Conservation (phyloP, 1,140 invertebrate species). For the Zaprionus capensis region DNA sequence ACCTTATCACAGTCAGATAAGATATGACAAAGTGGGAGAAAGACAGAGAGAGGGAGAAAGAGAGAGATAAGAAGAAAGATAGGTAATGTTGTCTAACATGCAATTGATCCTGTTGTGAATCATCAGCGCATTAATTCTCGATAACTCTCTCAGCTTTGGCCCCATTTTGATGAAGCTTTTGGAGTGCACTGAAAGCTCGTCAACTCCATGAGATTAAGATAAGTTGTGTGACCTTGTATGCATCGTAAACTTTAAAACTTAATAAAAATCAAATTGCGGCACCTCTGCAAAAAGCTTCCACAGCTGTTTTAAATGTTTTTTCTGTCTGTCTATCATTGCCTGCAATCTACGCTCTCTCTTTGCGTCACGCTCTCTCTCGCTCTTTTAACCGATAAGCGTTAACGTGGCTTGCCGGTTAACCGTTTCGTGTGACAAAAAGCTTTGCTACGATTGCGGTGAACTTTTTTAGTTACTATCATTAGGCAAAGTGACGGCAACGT, state of each 20-base stretch:
- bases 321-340: not conserved
- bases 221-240: not conserved
- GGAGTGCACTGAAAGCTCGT: not conserved
- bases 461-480: conserved; percentile 75
- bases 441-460: conserved; percentile 22
- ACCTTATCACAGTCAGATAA: conserved; percentile 17
- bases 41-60: not conserved
- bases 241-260: not conserved
- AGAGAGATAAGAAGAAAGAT: not conserved
- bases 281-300: conserved; percentile 1
- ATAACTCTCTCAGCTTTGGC: not conserved
- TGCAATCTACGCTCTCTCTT: not conserved
- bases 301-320: not conserved
- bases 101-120: not conserved
- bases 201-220: not conserved
- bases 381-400: conserved; percentile 29
- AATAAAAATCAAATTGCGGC: not conserved
- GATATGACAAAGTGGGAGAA: conserved; percentile 14
- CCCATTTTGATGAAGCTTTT: not conserved
- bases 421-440: conserved; percentile 51
- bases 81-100: not conserved
- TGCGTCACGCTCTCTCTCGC: not conserved
- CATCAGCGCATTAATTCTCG: not conserved
- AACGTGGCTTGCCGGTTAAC: conserved; percentile 42
- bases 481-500: conserved; percentile 67